Percentiles rank a stretch among this genome's conserved stretches.
These are phyloP conservation scores for Volucella inanis DNA, from an alignment of 2,888 invertebrate genomes.

Conservation along the genomic window DNA sequence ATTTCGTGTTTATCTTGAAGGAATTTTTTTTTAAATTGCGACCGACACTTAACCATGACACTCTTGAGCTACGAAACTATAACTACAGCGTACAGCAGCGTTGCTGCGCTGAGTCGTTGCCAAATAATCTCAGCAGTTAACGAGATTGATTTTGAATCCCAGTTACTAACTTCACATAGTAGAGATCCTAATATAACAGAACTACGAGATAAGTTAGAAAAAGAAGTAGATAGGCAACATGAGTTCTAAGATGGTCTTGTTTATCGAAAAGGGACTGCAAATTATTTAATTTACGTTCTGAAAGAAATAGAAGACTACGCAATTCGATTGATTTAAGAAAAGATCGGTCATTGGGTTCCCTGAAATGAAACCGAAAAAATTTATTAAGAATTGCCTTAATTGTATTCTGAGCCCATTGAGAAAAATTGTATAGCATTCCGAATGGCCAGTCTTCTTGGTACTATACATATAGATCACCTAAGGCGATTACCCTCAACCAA, in stretches of 20 bases:
- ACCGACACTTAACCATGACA: too few species aligned
- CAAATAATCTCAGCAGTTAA: not conserved
- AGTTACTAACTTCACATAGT: slow-evolving; percentile 13
- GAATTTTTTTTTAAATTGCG: too few species aligned
- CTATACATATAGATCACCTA: too few species aligned
- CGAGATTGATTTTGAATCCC: slow-evolving; percentile 12
- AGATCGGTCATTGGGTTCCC: not conserved
- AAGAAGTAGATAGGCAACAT: not conserved
- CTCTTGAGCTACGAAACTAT: too few species aligned
- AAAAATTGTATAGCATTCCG: too few species aligned
- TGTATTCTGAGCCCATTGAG: too few species aligned
- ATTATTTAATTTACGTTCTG: not conserved
- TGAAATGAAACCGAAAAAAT: too few species aligned
- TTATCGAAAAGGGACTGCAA: not conserved
- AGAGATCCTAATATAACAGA: not conserved
- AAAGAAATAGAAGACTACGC: slow-evolving; percentile 2
- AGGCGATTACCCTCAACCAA: too few species aligned
- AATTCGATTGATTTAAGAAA: not conserved
- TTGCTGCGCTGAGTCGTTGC: not conserved
- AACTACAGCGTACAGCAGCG: too few species aligned
- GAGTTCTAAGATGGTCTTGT: slow-evolving; percentile 30
- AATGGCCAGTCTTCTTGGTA: too few species aligned
- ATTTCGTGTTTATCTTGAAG: too few species aligned
- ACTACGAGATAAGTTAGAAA: slow-evolving; percentile 14
- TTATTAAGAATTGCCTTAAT: too few species aligned